A percentile compares a stretch with the other conserved stretches of the same genome.
phyloP scores from a whole-genome alignment of 2,888 invertebrate genomes.

The Drosophila prolongata region DNA sequence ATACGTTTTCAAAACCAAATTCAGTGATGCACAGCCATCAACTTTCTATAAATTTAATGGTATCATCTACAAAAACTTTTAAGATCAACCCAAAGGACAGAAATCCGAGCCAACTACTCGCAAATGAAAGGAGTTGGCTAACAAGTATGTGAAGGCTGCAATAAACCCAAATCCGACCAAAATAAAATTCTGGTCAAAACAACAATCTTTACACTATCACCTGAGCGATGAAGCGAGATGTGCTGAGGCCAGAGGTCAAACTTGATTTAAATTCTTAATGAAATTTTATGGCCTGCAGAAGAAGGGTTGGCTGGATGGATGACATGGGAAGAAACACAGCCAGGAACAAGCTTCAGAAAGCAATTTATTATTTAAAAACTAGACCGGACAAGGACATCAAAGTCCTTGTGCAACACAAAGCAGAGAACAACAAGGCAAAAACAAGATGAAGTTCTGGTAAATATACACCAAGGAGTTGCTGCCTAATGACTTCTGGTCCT shows the following conservation, averaged over 20 bases:
- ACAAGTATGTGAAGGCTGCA: too few relatives aligned
- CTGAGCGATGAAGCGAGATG: conserved; percentile 23
- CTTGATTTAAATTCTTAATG: conserved; percentile 63
- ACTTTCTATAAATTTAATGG: background rate
- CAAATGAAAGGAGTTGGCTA: conserved; percentile 8
- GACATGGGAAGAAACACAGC: conserved; percentile 9
- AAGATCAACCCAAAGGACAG: background rate
- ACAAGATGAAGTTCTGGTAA: conserved; percentile 38
- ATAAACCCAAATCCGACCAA: conserved; percentile 11
- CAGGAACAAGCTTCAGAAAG: conserved; percentile 38
- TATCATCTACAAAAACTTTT: background rate
- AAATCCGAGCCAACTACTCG: conserved; percentile 1
- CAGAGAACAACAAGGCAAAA: conserved; percentile 1
- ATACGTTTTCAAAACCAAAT: background rate
- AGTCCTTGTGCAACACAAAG: conserved; percentile 17
- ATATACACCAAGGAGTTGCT: conserved; percentile 45
- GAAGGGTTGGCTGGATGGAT: background rate
- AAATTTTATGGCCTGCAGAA: conserved; percentile 38
- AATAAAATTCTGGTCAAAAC: conserved; percentile 12
- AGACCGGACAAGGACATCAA: conserved; percentile 32
- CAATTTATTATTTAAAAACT: conserved; percentile 52
- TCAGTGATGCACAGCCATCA: background rate
- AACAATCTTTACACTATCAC: conserved; percentile 24
- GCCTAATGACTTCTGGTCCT: conserved; percentile 44
- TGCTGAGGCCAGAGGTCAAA: conserved; percentile 25